Evolutionary conservation across 1,140 invertebrate species (phyloP).

Genomic region (Drosophila insularis): DNA sequence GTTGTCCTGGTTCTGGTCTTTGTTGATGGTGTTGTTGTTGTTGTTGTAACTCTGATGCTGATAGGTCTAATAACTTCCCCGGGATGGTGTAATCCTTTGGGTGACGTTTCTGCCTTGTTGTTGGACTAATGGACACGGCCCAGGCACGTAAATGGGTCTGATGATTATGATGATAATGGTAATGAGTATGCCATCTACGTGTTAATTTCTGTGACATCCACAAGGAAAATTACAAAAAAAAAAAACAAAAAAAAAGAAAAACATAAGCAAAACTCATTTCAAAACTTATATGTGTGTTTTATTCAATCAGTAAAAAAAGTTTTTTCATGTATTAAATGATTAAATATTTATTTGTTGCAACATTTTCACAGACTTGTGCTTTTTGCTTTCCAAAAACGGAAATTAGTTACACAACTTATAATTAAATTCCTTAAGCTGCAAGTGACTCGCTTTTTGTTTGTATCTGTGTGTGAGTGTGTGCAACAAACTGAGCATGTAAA

Average conservation of each 20-base stretch:
- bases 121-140: conserved; percentile 65
- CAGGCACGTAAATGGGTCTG: conserved; percentile 71
- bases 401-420: conserved; percentile 79
- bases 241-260: background rate
- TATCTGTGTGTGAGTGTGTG: conserved; percentile 29
- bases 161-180: conserved; percentile 57
- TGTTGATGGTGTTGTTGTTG: conserved; percentile 16
- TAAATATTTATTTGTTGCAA: conserved; percentile 72
- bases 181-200: conserved; percentile 62
- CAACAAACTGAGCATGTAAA: conserved; percentile 69
- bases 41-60: conserved; percentile 44
- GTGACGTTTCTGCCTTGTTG: conserved; percentile 35
- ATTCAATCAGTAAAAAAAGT: conserved; percentile 65
- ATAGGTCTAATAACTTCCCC: conserved; percentile 77
- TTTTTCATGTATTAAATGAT: conserved; percentile 62
- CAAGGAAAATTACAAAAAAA: background rate
- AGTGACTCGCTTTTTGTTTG: background rate
- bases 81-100: conserved; percentile 74
- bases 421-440: conserved; percentile 72
- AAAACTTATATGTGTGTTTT: conserved; percentile 64
- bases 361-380: conserved; percentile 50
- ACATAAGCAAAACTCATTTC: background rate
- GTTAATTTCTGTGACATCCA: conserved; percentile 71
- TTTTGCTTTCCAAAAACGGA: conserved; percentile 68
- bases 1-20: conserved; percentile 20